phyloP scores from a whole-genome alignment of 2,888 invertebrate species.

The Apotomis capreana region DNA sequence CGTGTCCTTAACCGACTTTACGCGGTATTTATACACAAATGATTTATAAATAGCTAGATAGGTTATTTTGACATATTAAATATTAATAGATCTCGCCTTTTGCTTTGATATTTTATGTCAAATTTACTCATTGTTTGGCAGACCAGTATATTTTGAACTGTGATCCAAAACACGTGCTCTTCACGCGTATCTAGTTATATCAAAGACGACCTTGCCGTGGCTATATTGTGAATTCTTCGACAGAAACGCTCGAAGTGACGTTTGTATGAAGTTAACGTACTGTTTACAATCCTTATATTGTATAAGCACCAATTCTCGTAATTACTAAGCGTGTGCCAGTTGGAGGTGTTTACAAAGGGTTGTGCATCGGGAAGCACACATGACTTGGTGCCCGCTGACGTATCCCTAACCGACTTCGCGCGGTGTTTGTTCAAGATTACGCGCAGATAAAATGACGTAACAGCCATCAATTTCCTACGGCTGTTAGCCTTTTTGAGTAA shows the following conservation, averaged over 20 bases:
- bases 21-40: no score
- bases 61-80: no score
- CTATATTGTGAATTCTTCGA: no score
- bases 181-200: no score
- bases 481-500: background rate
- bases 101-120: no score
- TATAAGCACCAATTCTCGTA: constrained; percentile 14
- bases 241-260: background rate
- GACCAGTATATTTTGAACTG: no score
- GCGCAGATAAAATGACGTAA: background rate
- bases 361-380: constrained; percentile 44
- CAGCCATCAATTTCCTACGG: background rate
- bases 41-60: no score
- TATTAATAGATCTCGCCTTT: no score
- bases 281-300: background rate
- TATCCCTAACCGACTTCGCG: constrained; percentile 36
- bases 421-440: background rate
- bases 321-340: constrained; percentile 21
- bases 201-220: no score
- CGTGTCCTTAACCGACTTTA: no score
- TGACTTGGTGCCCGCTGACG: constrained; percentile 49
- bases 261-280: background rate
- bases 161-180: no score
- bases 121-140: no score
- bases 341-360: constrained; percentile 47